Percentiles rank a stretch among this genome's conserved stretches.
Evolutionary conservation across 2,113 vertebrate species (phyloP).

Genomic region (Rhinolophus sinicus): DNA sequence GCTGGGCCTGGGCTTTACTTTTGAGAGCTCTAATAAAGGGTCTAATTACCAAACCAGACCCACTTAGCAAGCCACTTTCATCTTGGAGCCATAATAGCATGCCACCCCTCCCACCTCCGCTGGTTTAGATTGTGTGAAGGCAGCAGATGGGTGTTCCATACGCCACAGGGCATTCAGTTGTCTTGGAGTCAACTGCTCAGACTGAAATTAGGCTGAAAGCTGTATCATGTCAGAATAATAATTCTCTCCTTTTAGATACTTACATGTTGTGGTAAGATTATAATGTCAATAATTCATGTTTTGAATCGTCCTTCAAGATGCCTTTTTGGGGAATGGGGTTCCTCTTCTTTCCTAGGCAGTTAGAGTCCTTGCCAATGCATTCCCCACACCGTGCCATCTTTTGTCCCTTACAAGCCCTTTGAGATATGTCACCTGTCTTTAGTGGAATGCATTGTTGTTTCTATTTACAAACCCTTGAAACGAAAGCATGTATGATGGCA

Average conservation of each 20-base stretch:
- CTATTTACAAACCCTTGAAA: background rate
- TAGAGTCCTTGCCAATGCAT: background rate
- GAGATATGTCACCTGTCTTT: background rate
- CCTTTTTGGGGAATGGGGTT: background rate
- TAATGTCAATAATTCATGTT: background rate
- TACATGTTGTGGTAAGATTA: background rate
- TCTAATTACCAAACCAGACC: background rate
- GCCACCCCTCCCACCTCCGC: background rate
- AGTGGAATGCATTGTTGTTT: background rate
- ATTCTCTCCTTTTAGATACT: conserved; percentile 16
- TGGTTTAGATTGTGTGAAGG: background rate
- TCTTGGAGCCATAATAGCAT: background rate
- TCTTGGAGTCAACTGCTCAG: background rate
- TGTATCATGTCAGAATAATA: background rate
- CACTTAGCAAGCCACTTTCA: background rate
- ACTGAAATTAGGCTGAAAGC: background rate
- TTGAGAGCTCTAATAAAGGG: background rate
- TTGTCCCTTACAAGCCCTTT: background rate
- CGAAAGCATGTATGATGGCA: background rate
- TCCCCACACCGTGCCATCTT: background rate
- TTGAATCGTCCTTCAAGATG: background rate
- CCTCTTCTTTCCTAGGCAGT: background rate
- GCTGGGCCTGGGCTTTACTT: background rate
- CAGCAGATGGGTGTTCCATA: background rate
- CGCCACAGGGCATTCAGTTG: background rate